Evolutionary conservation across 2,888 invertebrate genomes (phyloP), one percentile per base, ranked within the genome.

Genomic region (Eudasyphora cyanicolor): DNA sequence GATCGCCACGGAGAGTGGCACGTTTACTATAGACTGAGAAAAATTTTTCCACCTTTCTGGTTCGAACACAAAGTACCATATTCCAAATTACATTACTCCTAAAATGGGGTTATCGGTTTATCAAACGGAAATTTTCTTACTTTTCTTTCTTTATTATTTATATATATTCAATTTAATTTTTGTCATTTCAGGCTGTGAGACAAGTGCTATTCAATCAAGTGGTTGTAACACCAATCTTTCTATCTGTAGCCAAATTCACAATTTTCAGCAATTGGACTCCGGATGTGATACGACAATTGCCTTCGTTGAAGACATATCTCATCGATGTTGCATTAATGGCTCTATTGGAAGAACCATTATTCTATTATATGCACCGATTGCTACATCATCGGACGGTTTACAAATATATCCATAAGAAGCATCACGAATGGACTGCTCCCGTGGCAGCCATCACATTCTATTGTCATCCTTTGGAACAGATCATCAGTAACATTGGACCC

Each of bases 391-490:
- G 94, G 67, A 91, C 92, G 71, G 89, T 97, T 32, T 97, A 97
- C 92, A 96, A 95, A 88, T 93, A 94, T 89, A 95, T 97, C 85
- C 97, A 97, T 91, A 97, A 97, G 91, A 94, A 95, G 87, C 97
- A 97, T 89, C 97, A 97, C 87, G 96, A 97, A 90, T 97, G 97
- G 97, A 96, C 96, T 0, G 95, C 97, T 0, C 97, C 97, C 0
- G 94, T 97, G 67, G 96, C 97, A 0, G 94, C 96, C 2, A 95
- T 96, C 0, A 95, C 96, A 1, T 92, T 96, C 51, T 97, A 97
- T 89, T 95, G 95, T 85, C 96, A 97, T 92, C 96, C 97, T 0
- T 88, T 96, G 32, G 94, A 95, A 88, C 96, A 97, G 90, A 92
- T 96, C 64, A 92, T 96, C 82, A 95, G 95, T 51, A 97, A 97